phyloP scores from a whole-genome alignment of 2,888 invertebrate genomes.

The Drosophila kanekoi region DNA sequence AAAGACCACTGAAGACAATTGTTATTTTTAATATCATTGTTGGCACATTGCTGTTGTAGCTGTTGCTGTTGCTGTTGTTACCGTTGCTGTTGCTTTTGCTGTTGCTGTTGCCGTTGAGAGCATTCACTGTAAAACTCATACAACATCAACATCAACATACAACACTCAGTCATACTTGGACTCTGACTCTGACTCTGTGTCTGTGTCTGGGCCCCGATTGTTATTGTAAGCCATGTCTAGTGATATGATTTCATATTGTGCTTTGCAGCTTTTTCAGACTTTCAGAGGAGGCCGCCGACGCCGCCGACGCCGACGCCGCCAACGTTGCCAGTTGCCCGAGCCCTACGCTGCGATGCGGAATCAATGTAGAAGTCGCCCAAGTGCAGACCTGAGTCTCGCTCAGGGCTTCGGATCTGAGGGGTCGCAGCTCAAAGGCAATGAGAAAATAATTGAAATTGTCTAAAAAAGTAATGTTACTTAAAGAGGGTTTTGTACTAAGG shows the following conservation, averaged over 20 bases:
- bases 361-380: neutral
- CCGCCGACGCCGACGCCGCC: conserved; percentile 50
- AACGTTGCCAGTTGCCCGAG: neutral
- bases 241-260: conserved; percentile 80
- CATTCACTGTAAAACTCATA: conserved; percentile 67
- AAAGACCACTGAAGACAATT: conserved; percentile 82
- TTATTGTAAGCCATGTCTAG: conserved; percentile 82
- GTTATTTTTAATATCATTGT: conserved; percentile 78
- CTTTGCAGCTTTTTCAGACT: conserved; percentile 58
- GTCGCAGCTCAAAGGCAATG: neutral
- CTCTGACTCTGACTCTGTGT: conserved; percentile 39
- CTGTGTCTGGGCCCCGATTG: conserved; percentile 55
- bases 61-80: conserved; percentile 31
- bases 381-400: neutral
- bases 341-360: conserved; percentile 10
- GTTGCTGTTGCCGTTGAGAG: conserved; percentile 49
- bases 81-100: conserved; percentile 8
- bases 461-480: neutral
- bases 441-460: conserved; percentile 6
- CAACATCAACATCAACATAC: conserved; percentile 56
- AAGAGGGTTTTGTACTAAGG: too few species aligned
- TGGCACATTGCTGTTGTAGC: conserved; percentile 63
- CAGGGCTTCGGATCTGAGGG: neutral
- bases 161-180: conserved; percentile 77
- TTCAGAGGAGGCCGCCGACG: conserved; percentile 62